Percentiles rank a stretch among this genome's conserved stretches.
These are phyloP conservation scores for Crocidura indochinensis DNA, from an alignment of 2,797 vertebrate species.

Conservation along the genomic window DNA sequence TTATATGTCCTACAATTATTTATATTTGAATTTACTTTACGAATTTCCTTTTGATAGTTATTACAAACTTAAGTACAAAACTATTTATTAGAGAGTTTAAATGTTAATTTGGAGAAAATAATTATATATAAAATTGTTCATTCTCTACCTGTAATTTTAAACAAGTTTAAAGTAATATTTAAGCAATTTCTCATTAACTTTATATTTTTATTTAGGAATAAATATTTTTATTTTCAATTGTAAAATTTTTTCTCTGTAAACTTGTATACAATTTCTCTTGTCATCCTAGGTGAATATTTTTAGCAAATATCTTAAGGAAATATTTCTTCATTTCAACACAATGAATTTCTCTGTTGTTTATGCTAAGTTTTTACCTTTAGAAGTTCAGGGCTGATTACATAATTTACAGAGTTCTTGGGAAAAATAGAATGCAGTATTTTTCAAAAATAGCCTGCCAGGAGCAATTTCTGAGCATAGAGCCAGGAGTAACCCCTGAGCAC, in stretches of 20 bases:
- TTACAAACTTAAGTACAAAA: neutral
- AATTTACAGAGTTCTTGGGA: neutral
- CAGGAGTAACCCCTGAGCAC: no score
- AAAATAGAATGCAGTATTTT: neutral
- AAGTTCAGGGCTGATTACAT: neutral
- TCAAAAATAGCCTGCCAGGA: no score
- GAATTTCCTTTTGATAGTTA: slow-evolving; percentile 7
- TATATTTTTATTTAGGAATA: neutral
- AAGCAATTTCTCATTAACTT: slow-evolving; percentile 1
- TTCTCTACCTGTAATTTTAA: neutral
- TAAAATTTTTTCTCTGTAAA: slow-evolving; percentile 25
- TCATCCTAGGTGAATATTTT: slow-evolving; percentile 10
- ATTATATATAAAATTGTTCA: slow-evolving; percentile 47
- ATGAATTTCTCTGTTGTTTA: slow-evolving; percentile 31
- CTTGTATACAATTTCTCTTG: neutral
- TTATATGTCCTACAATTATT: neutral
- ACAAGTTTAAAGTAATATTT: neutral
- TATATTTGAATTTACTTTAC: slow-evolving; percentile 35
- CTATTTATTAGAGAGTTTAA: slow-evolving; percentile 25
- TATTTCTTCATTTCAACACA: neutral
- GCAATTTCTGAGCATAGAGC: no score
- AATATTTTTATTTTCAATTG: slow-evolving; percentile 39
- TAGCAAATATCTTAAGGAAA: slow-evolving; percentile 21
- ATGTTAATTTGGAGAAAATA: slow-evolving; percentile 31
- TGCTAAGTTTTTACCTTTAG: neutral